phyloP scores from a whole-genome alignment of 2,888 invertebrate genomes.

The Pollenia amentaria region DNA sequence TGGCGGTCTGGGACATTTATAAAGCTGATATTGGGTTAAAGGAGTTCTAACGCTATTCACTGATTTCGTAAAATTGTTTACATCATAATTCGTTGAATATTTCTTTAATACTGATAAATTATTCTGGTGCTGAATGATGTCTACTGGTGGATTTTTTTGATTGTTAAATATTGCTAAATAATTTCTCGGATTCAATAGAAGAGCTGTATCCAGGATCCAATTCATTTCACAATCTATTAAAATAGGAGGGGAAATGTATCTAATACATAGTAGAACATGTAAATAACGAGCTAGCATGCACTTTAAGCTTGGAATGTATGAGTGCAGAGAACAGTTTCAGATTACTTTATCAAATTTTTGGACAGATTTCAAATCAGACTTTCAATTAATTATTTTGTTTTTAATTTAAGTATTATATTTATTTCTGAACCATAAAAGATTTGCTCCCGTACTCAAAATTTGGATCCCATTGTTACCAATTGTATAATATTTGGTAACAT shows the following conservation, averaged over 20 bases:
- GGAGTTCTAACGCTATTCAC: conserved; percentile 70
- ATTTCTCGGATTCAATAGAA: conserved; percentile 38
- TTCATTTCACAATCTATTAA: conserved; percentile 67
- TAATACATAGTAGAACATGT: background rate
- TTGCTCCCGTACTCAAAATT: too few relatives aligned
- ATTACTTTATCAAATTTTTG: background rate
- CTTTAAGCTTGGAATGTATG: conserved; percentile 39
- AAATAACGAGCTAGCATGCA: conserved; percentile 3
- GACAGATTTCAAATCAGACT: too few relatives aligned
- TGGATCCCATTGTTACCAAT: too few relatives aligned
- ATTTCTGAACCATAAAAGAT: too few relatives aligned
- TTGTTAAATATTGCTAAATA: conserved; percentile 54
- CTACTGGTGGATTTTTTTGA: conserved; percentile 53
- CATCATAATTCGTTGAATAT: conserved; percentile 24
- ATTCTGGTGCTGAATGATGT: conserved; percentile 65
- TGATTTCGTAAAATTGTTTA: conserved; percentile 53
- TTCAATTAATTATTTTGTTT: too few relatives aligned
- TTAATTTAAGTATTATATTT: too few relatives aligned
- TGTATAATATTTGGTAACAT: too few relatives aligned
- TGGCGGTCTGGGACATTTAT: conserved; percentile 28
- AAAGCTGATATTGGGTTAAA: conserved; percentile 62
- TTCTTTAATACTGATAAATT: conserved; percentile 28
- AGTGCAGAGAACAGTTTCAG: background rate
- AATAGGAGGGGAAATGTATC: background rate
- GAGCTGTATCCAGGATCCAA: conserved; percentile 66